phyloP scores from a whole-genome alignment of 2,888 invertebrate genomes.

The Lycia hirtaria region DNA sequence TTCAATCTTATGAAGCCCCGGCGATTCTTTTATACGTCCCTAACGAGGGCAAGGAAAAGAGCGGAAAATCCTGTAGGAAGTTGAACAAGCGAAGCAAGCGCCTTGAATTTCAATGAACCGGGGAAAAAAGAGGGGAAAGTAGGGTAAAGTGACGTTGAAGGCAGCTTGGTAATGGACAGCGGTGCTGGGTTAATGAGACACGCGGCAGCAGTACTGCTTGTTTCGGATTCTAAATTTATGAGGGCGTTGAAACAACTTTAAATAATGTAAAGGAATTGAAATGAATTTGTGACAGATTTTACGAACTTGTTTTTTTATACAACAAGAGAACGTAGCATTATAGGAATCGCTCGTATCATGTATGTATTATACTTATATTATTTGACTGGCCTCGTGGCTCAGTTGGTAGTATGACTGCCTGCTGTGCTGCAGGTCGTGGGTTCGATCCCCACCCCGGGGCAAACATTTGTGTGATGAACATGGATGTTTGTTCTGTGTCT shows the following conservation, averaged over 20 bases:
- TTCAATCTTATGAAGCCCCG: conserved; percentile 56
- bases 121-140: conserved; percentile 29
- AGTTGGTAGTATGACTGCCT: no score
- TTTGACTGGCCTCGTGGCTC: no score
- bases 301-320: no score
- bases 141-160: conserved; percentile 12
- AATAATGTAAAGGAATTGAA: no score
- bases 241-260: background rate
- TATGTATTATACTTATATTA: no score
- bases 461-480: no score
- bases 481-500: no score
- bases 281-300: no score
- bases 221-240: conserved; percentile 4
- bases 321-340: no score
- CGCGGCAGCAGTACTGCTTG: conserved; percentile 5
- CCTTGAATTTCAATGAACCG: conserved; percentile 55
- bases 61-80: conserved; percentile 52
- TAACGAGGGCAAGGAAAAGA: conserved; percentile 38
- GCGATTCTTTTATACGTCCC: conserved; percentile 37
- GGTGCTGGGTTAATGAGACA: conserved; percentile 18
- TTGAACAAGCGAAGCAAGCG: conserved; percentile 28
- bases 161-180: conserved; percentile 20
- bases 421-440: no score
- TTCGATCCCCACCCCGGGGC: no score
- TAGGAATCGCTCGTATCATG: no score